These are phyloP conservation scores for Argya squamiceps DNA, from an alignment of 2,797 vertebrate species.

Conservation along the genomic window DNA sequence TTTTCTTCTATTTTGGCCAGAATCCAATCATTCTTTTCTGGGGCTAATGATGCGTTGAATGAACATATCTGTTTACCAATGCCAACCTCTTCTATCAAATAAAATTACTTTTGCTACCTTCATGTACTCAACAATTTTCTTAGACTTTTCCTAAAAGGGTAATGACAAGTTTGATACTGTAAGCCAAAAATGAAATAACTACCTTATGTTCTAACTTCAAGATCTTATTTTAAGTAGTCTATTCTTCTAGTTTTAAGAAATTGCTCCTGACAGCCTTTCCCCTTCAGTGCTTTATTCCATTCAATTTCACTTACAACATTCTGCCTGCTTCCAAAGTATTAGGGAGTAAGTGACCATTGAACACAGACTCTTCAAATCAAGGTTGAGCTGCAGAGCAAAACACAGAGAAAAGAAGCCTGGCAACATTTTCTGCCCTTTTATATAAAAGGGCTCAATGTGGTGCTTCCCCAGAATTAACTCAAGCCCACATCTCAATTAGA, in stretches of 20 bases:
- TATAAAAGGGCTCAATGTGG: background rate
- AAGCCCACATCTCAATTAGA: background rate
- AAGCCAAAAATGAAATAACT: slow-evolving; percentile 63
- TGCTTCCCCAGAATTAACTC: background rate
- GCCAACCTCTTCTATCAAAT: slow-evolving; percentile 17
- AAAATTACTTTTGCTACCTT: slow-evolving; percentile 43
- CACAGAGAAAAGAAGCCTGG: background rate
- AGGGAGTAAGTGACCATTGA: slow-evolving; percentile 42
- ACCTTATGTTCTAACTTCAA: slow-evolving; percentile 46
- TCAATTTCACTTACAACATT: slow-evolving; percentile 30
- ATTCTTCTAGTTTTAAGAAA: slow-evolving; percentile 42
- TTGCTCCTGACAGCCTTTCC: slow-evolving; percentile 49
- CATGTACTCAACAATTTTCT: slow-evolving; percentile 30
- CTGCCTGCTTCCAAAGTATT: background rate
- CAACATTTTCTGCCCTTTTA: background rate
- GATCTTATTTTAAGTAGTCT: slow-evolving; percentile 59
- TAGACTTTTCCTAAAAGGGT: slow-evolving; percentile 48
- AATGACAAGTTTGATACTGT: slow-evolving; percentile 50
- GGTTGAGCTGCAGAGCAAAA: slow-evolving; percentile 24
- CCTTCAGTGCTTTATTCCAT: slow-evolving; percentile 16
- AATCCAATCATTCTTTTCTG: slow-evolving; percentile 10
- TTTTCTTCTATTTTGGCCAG: background rate
- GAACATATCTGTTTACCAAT: slow-evolving; percentile 36
- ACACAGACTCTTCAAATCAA: slow-evolving; percentile 11
- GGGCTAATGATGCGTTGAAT: slow-evolving; percentile 22